Evolutionary conservation across 2,113 vertebrate species (phyloP).

Genomic region (Uria lomvia): DNA sequence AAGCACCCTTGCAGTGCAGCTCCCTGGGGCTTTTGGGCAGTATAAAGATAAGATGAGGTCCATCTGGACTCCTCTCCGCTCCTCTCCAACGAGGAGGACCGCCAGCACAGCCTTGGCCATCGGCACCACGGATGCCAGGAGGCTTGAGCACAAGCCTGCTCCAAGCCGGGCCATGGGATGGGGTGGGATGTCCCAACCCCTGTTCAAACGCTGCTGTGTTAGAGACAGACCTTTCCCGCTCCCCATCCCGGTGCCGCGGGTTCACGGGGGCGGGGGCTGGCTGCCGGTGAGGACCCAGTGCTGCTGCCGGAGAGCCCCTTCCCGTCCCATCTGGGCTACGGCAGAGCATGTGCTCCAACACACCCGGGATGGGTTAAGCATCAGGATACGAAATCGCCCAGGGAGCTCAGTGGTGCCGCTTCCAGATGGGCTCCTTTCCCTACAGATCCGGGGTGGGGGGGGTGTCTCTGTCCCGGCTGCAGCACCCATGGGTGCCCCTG

Average conservation of each 20-base stretch:
- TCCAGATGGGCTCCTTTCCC: not conserved
- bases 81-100: not conserved
- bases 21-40: not conserved
- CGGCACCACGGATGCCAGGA: not conserved
- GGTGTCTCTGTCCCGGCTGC: not conserved
- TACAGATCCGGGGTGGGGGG: too few species aligned
- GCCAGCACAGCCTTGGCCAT: not conserved
- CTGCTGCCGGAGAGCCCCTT: not conserved
- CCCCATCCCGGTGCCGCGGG: accelerated
- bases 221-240: not conserved
- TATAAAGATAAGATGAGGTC: not conserved
- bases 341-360: not conserved
- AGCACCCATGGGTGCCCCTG: not conserved
- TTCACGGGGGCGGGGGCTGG: not conserved
- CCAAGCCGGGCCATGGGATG: accelerated
- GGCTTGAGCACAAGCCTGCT: accelerated
- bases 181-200: not conserved
- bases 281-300: accelerated
- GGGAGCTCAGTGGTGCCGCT: accelerated
- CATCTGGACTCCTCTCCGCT: not conserved
- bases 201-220: accelerated
- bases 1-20: not conserved
- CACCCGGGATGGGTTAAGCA: not conserved
- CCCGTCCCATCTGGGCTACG: accelerated
- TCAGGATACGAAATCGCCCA: not conserved